A percentile compares a stretch with the other conserved stretches of the same genome.
Evolutionary conservation across 1,140 invertebrate species (phyloP).

Genomic region (Drosophila serrata): DNA sequence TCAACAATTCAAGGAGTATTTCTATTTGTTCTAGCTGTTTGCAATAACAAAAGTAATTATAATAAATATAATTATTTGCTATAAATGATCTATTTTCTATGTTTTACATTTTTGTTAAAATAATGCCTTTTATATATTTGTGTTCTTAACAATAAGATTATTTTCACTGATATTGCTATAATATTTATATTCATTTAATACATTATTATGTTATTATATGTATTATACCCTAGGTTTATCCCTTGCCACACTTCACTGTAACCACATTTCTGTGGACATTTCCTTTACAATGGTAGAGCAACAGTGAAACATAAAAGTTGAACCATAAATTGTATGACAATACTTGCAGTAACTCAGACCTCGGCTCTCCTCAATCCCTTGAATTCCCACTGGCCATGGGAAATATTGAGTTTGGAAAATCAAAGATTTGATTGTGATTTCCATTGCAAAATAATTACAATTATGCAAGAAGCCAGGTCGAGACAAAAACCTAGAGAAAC

Average conservation of each 20-base stretch:
- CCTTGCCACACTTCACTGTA: background rate
- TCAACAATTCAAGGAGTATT: too few relatives aligned
- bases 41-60: too few relatives aligned
- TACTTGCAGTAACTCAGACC: constrained; percentile 3
- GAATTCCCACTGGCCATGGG: background rate
- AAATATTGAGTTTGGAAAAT: constrained; percentile 41
- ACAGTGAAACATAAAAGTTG: constrained; percentile 32
- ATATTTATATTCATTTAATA: background rate
- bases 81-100: too few relatives aligned
- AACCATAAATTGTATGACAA: constrained; percentile 30
- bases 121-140: too few relatives aligned
- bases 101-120: too few relatives aligned
- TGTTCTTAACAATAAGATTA: too few relatives aligned
- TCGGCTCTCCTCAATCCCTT: background rate
- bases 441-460: constrained; percentile 33
- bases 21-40: too few relatives aligned
- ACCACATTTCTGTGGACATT: constrained; percentile 24
- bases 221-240: background rate
- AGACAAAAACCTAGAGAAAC: constrained; percentile 4
- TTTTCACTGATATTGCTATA: too few relatives aligned
- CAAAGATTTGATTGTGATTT: constrained; percentile 38
- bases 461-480: background rate
- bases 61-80: too few relatives aligned
- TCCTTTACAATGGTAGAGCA: constrained; percentile 13
- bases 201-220: too few relatives aligned